Evolutionary conservation across 2,113 vertebrate species (phyloP).

Genomic region (Podiceps cristatus): DNA sequence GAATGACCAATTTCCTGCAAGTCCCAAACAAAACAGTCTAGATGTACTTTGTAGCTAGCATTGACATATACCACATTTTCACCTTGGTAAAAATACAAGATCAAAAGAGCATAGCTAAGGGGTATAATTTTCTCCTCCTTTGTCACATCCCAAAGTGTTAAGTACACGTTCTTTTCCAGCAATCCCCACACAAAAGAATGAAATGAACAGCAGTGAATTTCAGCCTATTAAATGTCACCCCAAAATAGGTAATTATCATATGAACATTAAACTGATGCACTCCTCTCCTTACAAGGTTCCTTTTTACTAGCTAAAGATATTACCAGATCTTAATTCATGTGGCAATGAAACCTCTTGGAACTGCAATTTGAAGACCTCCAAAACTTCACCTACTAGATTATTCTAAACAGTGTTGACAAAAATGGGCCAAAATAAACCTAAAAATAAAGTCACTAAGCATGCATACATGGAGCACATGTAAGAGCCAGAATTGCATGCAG

Average conservation of each 20-base stretch:
- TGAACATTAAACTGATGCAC: constrained; percentile 58
- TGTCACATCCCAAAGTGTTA: constrained; percentile 66
- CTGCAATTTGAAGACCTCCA: not conserved
- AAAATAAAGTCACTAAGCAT: not conserved
- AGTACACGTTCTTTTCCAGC: constrained; percentile 20
- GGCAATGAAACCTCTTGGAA: not conserved
- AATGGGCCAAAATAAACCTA: not conserved
- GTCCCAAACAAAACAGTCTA: not conserved
- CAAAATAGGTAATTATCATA: constrained; percentile 72
- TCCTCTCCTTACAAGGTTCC: constrained; percentile 9
- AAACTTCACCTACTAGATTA: not conserved
- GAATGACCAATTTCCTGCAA: not conserved
- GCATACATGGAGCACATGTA: accelerated
- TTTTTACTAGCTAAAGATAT: constrained; percentile 59
- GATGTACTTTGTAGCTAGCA: not conserved
- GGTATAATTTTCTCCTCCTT: constrained; percentile 67
- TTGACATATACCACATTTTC: not conserved
- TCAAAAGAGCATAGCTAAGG: constrained; percentile 47
- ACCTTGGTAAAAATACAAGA: constrained; percentile 57
- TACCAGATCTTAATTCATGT: constrained; percentile 28
- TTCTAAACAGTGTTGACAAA: not conserved
- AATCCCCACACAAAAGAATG: constrained; percentile 40
- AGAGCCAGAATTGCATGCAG: not conserved
- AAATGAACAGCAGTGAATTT: constrained; percentile 61
- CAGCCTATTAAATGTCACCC: constrained; percentile 75